Evolutionary conservation across 2,797 vertebrate genomes (phyloP).

Genomic region (Phataginus tricuspis): DNA sequence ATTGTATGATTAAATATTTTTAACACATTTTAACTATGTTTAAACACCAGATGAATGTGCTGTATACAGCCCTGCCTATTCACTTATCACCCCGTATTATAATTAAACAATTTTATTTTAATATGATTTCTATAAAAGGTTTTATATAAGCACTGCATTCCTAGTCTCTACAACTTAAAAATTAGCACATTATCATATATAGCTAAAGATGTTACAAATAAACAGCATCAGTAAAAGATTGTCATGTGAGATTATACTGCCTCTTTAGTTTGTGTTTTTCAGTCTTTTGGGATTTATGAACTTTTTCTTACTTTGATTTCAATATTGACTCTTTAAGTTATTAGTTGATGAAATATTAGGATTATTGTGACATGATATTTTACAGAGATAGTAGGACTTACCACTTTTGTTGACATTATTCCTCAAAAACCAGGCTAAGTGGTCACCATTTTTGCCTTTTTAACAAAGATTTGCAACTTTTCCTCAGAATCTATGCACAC

Average conservation of each 20-base stretch:
- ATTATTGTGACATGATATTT: background rate
- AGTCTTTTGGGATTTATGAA: background rate
- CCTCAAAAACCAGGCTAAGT: background rate
- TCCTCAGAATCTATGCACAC: background rate
- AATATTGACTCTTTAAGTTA: background rate
- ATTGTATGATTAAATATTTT: slow-evolving; percentile 43
- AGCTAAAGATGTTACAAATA: background rate
- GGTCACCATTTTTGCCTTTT: background rate
- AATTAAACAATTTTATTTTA: slow-evolving; percentile 9
- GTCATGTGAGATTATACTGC: background rate
- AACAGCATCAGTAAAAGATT: background rate
- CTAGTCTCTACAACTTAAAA: background rate
- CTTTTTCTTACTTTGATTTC: background rate
- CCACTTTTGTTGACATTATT: background rate
- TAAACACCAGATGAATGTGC: slow-evolving; percentile 9
- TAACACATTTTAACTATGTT: slow-evolving; percentile 5
- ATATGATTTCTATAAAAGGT: background rate
- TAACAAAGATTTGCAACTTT: background rate
- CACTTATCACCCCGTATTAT: background rate
- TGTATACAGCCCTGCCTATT: background rate
- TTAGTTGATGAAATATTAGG: background rate
- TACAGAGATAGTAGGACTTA: background rate
- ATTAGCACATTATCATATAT: background rate
- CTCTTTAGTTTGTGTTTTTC: background rate
- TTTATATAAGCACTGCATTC: background rate